Conservation (phyloP, 53 echinoderm and acorn worm genomes). For the Temnopleurus reevesii region DNA sequence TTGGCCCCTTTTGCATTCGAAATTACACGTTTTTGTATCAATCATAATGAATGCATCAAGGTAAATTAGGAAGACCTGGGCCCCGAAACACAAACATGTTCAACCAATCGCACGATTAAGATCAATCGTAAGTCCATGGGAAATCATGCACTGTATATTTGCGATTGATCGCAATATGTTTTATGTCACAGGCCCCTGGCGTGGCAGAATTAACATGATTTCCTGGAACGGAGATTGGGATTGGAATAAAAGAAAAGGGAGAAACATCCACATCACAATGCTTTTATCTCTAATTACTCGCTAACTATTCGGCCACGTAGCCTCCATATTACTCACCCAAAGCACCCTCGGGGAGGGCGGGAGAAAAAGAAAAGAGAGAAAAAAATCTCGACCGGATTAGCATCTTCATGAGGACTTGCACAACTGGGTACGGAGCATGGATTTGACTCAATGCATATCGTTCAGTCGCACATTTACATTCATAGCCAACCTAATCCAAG, state of each 20-base stretch:
- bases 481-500: too few relatives aligned
- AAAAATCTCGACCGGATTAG: neutral
- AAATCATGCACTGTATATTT: too few relatives aligned
- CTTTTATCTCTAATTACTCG: constrained; percentile 20
- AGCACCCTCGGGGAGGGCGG: neutral
- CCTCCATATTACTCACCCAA: neutral
- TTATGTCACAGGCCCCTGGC: too few relatives aligned
- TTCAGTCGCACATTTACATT: too few relatives aligned
- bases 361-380: neutral
- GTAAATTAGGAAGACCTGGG: neutral
- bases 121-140: too few relatives aligned
- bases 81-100: too few relatives aligned
- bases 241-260: neutral
- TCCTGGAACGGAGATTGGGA: neutral
- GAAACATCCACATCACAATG: neutral
- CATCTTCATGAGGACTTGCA: too few relatives aligned
- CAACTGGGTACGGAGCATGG: too few relatives aligned
- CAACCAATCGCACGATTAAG: too few relatives aligned
- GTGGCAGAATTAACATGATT: neutral
- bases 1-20: too few relatives aligned
- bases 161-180: too few relatives aligned
- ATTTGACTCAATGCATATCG: too few relatives aligned
- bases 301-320: neutral
- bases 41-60: neutral
- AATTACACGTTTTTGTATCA: neutral